Percentiles rank a stretch among this genome's conserved stretches.
phyloP scores from a whole-genome alignment of 2,113 vertebrate genomes.

The Lampris megalopsis region DNA sequence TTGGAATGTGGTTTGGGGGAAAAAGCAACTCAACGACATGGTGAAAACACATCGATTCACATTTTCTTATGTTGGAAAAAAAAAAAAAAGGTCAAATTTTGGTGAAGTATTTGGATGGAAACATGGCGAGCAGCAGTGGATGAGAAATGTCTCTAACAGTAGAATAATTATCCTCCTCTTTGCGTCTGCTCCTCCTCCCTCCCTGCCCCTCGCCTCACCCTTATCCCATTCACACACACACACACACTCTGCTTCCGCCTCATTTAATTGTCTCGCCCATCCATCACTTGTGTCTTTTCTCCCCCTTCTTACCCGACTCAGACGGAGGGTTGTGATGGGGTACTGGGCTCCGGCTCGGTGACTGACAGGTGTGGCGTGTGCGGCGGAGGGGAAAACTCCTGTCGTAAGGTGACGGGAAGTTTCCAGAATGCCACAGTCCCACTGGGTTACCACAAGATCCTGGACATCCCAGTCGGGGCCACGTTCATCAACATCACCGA shows the following conservation, averaged over 20 bases:
- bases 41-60: no score
- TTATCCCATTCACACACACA: conserved; percentile 7
- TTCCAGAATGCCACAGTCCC: conserved; percentile 85
- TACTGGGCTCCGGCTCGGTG: conserved; percentile 85
- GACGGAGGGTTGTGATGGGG: conserved; percentile 89
- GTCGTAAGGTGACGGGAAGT: conserved; percentile 84
- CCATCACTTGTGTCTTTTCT: conserved; percentile 39
- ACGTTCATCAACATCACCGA: conserved; percentile 87
- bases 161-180: conserved; percentile 14
- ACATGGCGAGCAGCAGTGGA: conserved; percentile 10
- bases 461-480: conserved; percentile 86
- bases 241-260: not conserved
- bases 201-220: not conserved
- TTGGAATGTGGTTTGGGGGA: no score
- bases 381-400: conserved; percentile 84
- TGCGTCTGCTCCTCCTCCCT: conserved; percentile 2
- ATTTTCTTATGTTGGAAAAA: no score
- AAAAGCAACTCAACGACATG: no score
- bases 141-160: conserved; percentile 48
- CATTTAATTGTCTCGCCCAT: conserved; percentile 37
- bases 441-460: conserved; percentile 90
- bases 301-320: conserved; percentile 59
- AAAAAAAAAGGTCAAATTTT: no score
- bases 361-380: conserved; percentile 88
- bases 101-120: no score